Base-by-base conservation (phyloP, 2,797 vertebrate genomes). In the Bryconaethiops microstoma region DNA sequence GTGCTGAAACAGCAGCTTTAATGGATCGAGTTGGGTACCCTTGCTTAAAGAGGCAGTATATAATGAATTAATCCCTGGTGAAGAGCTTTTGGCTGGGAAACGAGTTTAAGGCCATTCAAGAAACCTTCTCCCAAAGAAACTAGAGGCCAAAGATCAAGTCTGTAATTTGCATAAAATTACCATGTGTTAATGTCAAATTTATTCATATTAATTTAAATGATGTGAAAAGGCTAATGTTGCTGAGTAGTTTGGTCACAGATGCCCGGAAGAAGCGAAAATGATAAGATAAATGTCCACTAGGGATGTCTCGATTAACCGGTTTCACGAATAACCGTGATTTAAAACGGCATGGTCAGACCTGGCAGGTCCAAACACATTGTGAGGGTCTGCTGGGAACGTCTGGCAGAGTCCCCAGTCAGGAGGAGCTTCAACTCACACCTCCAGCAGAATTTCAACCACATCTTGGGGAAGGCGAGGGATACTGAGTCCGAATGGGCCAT, bases 21-120 rank as follows among this genome's bases (percentile, higher is more conserved):
- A 19, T 10, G 63, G 29, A 65, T 40, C 35, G 17, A n/a, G 35
- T n/a, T 8, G 17, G 40, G 63, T 35, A 65, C 35, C 35, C 16
- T 40, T 65, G 35, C 35, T 19, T 50, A 19, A 71, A 71, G 50
- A 29, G 17, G 69, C 69, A 71, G 69, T 54, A 35, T 16, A 54
- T 71, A 71, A 54, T 54, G 69, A 23, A 71, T 54, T 35, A 54
- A 70, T 64, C 29, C 16, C 62, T 64, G 25, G 62, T 64, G 62
- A 65, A 65, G 63, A 54, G 69, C 69, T 54, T 71, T 29, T 71
- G 25, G 21, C 48, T 54, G 48, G 0, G 48, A 71, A 54, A 52
- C 25, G 12, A 16, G 2, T 29, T 25, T 23, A 29, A 29, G 69
- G 25, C 48, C 25, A 35, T 7, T 17, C n/a, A 8, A 69, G 42